Base-by-base conservation (phyloP, 2,797 vertebrate species). In the Trachops cirrhosus region DNA sequence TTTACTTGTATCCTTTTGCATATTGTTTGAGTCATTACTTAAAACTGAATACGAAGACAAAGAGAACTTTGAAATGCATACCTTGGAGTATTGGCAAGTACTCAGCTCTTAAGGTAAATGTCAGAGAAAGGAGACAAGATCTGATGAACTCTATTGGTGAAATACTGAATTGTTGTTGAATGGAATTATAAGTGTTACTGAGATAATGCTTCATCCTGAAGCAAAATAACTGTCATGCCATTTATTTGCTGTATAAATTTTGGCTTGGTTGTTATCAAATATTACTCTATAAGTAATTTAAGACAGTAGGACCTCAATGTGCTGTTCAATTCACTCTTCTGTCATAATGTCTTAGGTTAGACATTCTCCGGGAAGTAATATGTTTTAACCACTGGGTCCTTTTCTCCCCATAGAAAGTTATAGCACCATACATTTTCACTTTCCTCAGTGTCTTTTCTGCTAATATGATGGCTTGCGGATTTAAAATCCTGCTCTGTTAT, bases 401-500 rank as follows among this genome's bases (percentile, higher is more conserved):
- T 97, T 95, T 84, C 86, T 2, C 2, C 7, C 18, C 46, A 92
- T 79, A 96, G 96, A 93, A 98, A 98, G 98, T 98, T 98, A 97
- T 89, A 97, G 1, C 5, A 96, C 94, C 92, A 54, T 98, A 98
- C 98, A 96, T 98, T 98, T 98, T 97, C 91, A 96, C 98, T 98
- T 98, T 97, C 97, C 98, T 97, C 96, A 89, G 68, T 97, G 98
- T 97, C 96, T 98, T 97, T 97, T 97, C 95, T 97, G 97, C 97
- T 97, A 94, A 97, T 97, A 98, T 98, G 98, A 98, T 97, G 97
- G 98, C 96, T 98, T 97, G 95, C 97, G 98, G 96, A 99, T 98
- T 98, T 98, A 98, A 98, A 98, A 98, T 98, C 96, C 98, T 98
- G 93, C 97, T 96, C 98, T 98, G 97, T 98, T 98, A 98, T 98